Conservation (phyloP, 2,113 vertebrate genomes). For the Empidonax alnorum region DNA sequence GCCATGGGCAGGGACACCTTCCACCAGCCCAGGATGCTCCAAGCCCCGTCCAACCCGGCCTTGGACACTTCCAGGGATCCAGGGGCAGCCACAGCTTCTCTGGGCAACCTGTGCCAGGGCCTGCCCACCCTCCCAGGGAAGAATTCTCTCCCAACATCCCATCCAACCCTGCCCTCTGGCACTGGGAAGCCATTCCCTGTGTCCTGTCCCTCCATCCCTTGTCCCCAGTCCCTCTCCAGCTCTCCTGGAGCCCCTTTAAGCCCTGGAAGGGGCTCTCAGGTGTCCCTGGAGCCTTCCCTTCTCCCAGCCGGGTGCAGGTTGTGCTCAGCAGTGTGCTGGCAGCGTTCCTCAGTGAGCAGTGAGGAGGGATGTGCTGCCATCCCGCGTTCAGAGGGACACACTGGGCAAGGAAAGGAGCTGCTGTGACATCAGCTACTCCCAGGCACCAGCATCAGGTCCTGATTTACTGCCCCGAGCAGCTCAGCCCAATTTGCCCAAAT, state of each 20-base stretch:
- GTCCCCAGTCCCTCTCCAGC: neutral
- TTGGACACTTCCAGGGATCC: neutral
- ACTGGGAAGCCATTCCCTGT: neutral
- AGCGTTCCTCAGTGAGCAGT: neutral
- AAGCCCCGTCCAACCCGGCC: rapidly evolving
- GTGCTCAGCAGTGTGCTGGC: neutral
- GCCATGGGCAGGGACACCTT: neutral
- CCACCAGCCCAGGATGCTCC: rapidly evolving
- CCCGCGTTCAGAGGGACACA: neutral
- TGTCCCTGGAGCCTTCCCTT: neutral
- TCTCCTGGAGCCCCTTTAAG: neutral
- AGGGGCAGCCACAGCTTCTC: neutral
- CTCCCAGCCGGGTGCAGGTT: neutral
- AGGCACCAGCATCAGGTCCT: rapidly evolving
- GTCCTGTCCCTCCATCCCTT: neutral
- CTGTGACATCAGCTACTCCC: rapidly evolving
- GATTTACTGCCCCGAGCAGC: neutral
- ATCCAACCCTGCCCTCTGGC: neutral
- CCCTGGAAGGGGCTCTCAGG: neutral
- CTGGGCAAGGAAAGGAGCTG: neutral
- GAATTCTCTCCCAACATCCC: neutral
- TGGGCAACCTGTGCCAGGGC: neutral
- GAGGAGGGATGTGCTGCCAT: neutral
- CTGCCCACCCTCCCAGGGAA: rapidly evolving
- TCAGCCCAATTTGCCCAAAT: neutral